phyloP scores from a whole-genome alignment of 2,888 invertebrate species.

The Cordylochernes scorpioides region DNA sequence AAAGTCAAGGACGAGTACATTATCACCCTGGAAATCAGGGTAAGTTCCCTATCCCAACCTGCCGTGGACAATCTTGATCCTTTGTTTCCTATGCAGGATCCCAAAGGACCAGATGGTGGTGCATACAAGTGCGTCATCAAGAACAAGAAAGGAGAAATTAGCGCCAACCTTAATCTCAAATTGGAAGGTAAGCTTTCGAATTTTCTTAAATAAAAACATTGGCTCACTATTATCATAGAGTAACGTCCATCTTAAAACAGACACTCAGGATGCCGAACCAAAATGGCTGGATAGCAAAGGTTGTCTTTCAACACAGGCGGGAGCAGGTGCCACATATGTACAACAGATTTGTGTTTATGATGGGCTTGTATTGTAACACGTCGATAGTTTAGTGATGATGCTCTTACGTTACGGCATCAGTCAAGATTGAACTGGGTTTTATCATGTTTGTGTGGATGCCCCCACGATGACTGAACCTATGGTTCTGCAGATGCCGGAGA shows the following conservation, averaged over 20 bases:
- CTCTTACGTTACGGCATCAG: too few relatives aligned
- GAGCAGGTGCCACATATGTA: too few relatives aligned
- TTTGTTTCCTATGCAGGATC: constrained; percentile 14
- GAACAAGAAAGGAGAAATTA: constrained; percentile 26
- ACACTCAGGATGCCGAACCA: not conserved
- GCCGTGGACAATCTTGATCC: not conserved
- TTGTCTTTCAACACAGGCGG: too few relatives aligned
- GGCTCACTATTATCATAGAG: not conserved
- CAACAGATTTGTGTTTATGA: too few relatives aligned
- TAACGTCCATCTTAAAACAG: not conserved
- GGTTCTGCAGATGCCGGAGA: constrained; percentile 16
- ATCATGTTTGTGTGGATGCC: not conserved
- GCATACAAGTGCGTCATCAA: constrained; percentile 26
- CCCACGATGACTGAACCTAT: not conserved
- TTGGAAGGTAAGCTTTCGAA: constrained; percentile 23
- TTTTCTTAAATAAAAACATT: not conserved
- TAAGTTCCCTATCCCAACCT: constrained; percentile 3
- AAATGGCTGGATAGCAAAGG: too few relatives aligned
- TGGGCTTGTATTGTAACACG: too few relatives aligned
- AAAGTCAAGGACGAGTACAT: constrained; percentile 14
- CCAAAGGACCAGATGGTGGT: constrained; percentile 25
- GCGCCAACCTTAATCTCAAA: constrained; percentile 25
- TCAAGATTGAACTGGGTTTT: not conserved
- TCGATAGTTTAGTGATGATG: too few relatives aligned
- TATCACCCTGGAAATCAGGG: constrained; percentile 14